phyloP scores from a whole-genome alignment of 2,113 vertebrate genomes.

The Redunca redunca region DNA sequence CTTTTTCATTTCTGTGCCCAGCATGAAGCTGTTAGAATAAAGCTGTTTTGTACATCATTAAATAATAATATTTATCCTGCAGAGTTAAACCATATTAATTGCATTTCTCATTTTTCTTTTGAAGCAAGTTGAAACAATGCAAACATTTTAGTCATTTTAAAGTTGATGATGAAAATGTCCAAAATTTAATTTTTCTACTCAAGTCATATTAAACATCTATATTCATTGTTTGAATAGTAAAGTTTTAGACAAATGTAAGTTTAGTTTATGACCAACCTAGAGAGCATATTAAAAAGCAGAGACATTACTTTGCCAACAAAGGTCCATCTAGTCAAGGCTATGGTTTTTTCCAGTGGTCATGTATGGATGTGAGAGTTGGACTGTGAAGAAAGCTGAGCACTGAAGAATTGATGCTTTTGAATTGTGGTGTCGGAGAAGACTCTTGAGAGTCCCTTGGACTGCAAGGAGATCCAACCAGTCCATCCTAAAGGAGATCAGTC shows the following conservation, averaged over 20 bases:
- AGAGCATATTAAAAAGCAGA: no score
- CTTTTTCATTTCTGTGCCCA: constrained; percentile 64
- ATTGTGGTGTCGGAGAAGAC: no score
- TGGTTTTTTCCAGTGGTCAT: no score
- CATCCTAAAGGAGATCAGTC: no score
- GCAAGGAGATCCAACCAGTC: no score
- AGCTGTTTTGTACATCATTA: constrained; percentile 71
- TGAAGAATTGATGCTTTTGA: no score
- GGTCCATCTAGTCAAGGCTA: no score
- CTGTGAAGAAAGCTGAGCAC: no score
- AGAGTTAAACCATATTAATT: constrained; percentile 70
- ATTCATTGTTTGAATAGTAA: constrained; percentile 31
- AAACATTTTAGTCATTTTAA: constrained; percentile 43
- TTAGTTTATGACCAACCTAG: neutral
- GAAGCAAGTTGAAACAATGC: constrained; percentile 53
- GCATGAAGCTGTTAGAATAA: constrained; percentile 60
- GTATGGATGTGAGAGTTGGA: no score
- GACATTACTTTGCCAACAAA: no score
- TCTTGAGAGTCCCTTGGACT: no score
- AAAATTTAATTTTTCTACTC: constrained; percentile 27
- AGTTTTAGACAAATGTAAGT: neutral
- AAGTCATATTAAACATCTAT: constrained; percentile 27
- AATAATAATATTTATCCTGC: constrained; percentile 75
- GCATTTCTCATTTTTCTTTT: constrained; percentile 60
- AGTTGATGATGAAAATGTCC: neutral